Percentiles rank a stretch among this genome's conserved stretches.
Conservation (phyloP, 2,797 vertebrate genomes). For the Sebastes paucispinis region DNA sequence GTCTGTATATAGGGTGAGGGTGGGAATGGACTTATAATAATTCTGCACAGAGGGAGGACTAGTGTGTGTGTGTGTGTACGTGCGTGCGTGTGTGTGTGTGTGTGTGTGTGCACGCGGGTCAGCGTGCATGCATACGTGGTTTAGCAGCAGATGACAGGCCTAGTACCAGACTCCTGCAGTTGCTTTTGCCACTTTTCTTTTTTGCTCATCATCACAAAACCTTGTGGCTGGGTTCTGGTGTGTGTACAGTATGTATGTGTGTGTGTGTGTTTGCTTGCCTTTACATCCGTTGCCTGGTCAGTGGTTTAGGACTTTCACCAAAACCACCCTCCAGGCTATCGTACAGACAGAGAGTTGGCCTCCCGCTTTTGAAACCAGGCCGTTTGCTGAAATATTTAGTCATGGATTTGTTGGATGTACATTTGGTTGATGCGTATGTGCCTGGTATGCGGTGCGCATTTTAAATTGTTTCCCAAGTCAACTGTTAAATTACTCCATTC, state of each 20-base stretch:
- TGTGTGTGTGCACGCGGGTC: not conserved
- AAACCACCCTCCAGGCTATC: not conserved
- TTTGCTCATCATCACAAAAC: too few relatives aligned
- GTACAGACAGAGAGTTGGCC: not conserved
- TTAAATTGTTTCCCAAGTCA: conserved; percentile 9
- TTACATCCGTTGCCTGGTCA: not conserved
- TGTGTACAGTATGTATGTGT: not conserved
- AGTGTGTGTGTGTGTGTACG: conserved; percentile 3
- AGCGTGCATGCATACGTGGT: too few relatives aligned
- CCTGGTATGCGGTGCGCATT: not conserved
- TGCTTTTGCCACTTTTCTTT: too few relatives aligned
- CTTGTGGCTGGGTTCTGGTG: too few relatives aligned
- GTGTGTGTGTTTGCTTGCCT: not conserved
- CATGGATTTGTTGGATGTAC: not conserved
- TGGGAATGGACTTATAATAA: conserved; percentile 40
- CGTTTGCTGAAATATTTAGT: not conserved
- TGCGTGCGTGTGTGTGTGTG: not conserved
- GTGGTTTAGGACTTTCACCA: not conserved
- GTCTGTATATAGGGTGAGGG: conserved; percentile 27
- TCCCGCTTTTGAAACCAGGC: not conserved
- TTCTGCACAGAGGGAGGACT: conserved; percentile 12
- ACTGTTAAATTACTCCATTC: conserved; percentile 29
- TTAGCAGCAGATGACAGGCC: too few relatives aligned
- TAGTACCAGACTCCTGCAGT: too few relatives aligned
- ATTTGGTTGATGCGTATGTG: not conserved